A percentile compares a stretch with the other conserved stretches of the same genome.
phyloP scores from a whole-genome alignment of 2,888 invertebrate species.

The Cantharis rustica region DNA sequence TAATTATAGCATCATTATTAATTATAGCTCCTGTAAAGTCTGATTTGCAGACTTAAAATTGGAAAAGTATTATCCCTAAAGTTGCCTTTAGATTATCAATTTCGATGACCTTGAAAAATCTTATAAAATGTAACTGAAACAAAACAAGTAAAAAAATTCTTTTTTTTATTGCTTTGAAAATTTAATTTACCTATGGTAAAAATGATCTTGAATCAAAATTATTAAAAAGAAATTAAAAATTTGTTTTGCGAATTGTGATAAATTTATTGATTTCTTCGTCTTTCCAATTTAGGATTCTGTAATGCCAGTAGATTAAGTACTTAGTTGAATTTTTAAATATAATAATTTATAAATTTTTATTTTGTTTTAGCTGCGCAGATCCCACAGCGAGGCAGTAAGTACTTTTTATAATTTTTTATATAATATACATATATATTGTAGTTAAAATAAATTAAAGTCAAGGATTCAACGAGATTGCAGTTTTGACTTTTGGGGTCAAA shows the following conservation, averaged over 20 bases:
- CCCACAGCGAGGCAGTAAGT: slow-evolving; percentile 88
- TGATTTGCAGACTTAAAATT: background rate
- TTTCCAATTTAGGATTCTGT: background rate
- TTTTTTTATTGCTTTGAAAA: too few species aligned
- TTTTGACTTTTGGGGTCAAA: background rate
- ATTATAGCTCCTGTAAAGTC: too few species aligned
- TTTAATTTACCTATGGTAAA: too few species aligned
- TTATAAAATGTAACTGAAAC: background rate
- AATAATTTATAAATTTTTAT: slow-evolving; percentile 38
- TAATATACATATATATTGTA: slow-evolving; percentile 44
- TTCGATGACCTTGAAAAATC: background rate
- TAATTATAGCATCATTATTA: too few species aligned
- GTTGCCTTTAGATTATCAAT: background rate
- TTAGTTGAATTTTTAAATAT: background rate
- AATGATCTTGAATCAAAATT: too few species aligned
- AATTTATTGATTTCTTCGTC: background rate
- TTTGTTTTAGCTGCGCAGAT: slow-evolving; percentile 86
- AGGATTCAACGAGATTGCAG: background rate
- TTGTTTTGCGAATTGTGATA: background rate
- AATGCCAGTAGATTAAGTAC: background rate
- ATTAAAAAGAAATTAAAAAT: background rate
- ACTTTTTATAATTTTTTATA: slow-evolving; percentile 58
- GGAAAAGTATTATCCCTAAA: background rate
- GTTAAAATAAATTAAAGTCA: background rate
- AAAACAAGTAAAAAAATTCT: too few species aligned